Percentiles rank a stretch among this genome's conserved stretches.
phyloP scores from a whole-genome alignment of 2,888 invertebrate species.

The Operophtera brumata region DNA sequence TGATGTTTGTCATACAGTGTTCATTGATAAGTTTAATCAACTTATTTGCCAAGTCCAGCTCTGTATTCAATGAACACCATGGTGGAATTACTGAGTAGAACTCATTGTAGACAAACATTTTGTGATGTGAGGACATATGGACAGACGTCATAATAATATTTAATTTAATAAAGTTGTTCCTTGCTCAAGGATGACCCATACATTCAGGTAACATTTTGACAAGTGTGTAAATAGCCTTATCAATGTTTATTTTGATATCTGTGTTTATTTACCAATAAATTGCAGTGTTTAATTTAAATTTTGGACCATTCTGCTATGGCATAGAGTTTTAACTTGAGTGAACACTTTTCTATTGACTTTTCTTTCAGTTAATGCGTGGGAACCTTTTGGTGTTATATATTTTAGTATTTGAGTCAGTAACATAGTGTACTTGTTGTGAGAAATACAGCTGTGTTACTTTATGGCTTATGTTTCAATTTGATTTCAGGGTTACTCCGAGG shows the following conservation, averaged over 20 bases:
- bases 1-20: background rate
- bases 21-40: slow-evolving; percentile 5
- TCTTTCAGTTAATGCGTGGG: slow-evolving; percentile 35
- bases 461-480: background rate
- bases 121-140: slow-evolving; percentile 29
- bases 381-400: slow-evolving; percentile 22
- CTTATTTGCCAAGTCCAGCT: slow-evolving; percentile 13
- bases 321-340: background rate
- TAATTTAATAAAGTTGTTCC: background rate
- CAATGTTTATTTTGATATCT: slow-evolving; percentile 28
- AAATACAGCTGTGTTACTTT: background rate
- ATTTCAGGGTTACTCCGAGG: slow-evolving; percentile 70
- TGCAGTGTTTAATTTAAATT: background rate
- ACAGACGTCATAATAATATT: slow-evolving; percentile 1
- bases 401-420: slow-evolving; percentile 7
- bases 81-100: slow-evolving; percentile 28
- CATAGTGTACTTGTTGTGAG: background rate
- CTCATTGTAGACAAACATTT: slow-evolving; percentile 31
- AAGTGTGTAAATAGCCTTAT: slow-evolving; percentile 43
- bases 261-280: slow-evolving; percentile 18
- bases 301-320: background rate
- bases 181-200: slow-evolving; percentile 20
- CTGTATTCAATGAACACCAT: slow-evolving; percentile 8
- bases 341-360: background rate
- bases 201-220: slow-evolving; percentile 28